Percentiles rank a stretch among this genome's conserved stretches.
phyloP scores from a whole-genome alignment of 2,797 vertebrate species.

The Lutra lutra region DNA sequence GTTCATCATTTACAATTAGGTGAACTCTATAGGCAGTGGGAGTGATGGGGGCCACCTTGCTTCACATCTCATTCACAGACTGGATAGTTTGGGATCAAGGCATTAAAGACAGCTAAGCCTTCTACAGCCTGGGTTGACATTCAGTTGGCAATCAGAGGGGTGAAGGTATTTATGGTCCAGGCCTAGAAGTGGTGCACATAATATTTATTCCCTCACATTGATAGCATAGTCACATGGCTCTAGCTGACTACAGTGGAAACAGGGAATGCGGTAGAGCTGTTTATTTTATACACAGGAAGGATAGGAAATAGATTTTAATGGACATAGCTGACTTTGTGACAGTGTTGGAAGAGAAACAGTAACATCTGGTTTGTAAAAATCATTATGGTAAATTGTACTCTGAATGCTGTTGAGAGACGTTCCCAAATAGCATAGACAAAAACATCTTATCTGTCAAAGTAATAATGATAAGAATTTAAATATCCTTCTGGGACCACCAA shows the following conservation, averaged over 20 bases:
- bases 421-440: neutral
- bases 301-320: neutral
- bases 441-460: neutral
- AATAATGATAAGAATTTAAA: neutral
- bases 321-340: neutral
- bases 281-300: neutral
- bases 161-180: neutral
- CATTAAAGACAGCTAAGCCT: neutral
- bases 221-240: neutral
- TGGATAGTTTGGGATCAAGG: neutral
- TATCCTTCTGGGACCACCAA: neutral
- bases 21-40: neutral
- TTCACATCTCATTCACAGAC: neutral
- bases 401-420: neutral
- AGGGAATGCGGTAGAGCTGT: neutral
- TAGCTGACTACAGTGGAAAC: neutral
- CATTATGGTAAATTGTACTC: neutral
- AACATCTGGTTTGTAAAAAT: neutral
- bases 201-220: neutral
- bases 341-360: neutral
- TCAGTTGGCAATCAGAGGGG: neutral
- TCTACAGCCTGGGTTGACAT: neutral
- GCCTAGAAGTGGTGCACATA: neutral
- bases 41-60: neutral
- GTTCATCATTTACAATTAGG: neutral